A percentile compares a stretch with the other conserved stretches of the same genome.
phyloP scores from a whole-genome alignment of 2,113 vertebrate species.

The Tenebrosternarchus preto region DNA sequence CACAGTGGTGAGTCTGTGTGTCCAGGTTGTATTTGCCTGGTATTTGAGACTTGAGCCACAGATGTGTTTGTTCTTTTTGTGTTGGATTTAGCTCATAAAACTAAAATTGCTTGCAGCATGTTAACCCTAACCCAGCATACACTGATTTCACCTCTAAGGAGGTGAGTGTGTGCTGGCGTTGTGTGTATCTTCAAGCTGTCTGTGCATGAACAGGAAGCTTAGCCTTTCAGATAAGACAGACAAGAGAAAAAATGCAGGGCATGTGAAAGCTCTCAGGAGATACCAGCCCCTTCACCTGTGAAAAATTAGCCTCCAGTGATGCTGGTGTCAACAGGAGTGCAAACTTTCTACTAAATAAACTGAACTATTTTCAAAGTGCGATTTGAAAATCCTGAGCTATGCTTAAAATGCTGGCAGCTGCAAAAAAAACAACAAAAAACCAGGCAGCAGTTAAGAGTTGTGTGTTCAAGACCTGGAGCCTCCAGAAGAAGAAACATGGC shows the following conservation, averaged over 20 bases:
- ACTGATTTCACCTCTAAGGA: no score
- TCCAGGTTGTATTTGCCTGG: no score
- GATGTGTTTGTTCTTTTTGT: neutral
- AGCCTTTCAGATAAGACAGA: constrained; percentile 41
- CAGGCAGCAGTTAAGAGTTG: neutral
- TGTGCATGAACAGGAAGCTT: no score
- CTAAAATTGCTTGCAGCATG: neutral
- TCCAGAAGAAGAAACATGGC: constrained; percentile 6
- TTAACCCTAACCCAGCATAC: no score
- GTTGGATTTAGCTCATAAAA: constrained; percentile 3
- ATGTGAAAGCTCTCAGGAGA: constrained; percentile 44
- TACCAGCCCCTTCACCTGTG: constrained; percentile 51
- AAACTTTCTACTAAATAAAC: constrained; percentile 28
- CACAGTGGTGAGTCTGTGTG: no score
- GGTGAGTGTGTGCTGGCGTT: no score
- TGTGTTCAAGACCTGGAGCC: constrained; percentile 16
- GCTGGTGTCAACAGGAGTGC: constrained; percentile 7
- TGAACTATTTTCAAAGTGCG: constrained; percentile 17
- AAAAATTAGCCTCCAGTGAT: constrained; percentile 44
- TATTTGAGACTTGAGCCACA: neutral
- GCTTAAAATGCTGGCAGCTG: neutral
- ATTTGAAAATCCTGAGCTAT: constrained; percentile 15
- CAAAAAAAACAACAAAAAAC: no score
- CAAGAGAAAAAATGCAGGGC: constrained; percentile 39
- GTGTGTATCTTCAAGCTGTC: no score